Conservation (phyloP, 1,140 invertebrate genomes). For the Oryctes rhinoceros region DNA sequence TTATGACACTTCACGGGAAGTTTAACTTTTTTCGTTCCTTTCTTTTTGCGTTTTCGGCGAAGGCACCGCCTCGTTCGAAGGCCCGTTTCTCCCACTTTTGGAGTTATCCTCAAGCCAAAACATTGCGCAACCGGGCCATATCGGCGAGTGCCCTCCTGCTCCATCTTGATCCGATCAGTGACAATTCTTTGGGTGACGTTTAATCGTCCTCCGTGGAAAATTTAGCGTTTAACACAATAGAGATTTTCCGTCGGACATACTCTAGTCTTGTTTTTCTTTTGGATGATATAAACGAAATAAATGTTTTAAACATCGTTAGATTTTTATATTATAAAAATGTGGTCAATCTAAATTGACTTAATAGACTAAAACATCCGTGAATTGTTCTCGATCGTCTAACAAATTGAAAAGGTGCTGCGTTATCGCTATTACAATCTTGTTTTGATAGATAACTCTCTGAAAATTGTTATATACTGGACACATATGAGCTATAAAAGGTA, state of each 20-base stretch:
- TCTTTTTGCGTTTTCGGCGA: constrained; percentile 6
- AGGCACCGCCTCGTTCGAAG: constrained; percentile 23
- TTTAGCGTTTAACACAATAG: neutral
- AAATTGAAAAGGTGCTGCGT: neutral
- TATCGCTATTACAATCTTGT: too few species aligned
- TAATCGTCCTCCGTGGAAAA: constrained; percentile 12
- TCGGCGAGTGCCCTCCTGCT: constrained; percentile 40
- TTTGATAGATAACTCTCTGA: too few species aligned
- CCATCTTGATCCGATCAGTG: constrained; percentile 43
- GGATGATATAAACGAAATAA: neutral
- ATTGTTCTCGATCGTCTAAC: constrained; percentile 4
- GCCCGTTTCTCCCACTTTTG: constrained; percentile 31
- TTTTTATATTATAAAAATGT: too few species aligned
- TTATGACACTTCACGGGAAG: constrained; percentile 37
- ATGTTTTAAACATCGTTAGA: neutral
- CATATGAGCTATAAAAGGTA: too few species aligned
- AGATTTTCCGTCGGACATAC: neutral
- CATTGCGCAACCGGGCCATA: constrained; percentile 14
- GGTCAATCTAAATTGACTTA: neutral
- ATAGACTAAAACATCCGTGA: neutral
- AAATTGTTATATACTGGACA: too few species aligned
- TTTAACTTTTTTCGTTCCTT: constrained; percentile 16
- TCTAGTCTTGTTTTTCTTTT: neutral
- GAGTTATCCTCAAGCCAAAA: constrained; percentile 16
- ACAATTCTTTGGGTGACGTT: constrained; percentile 27